Percentiles rank a stretch among this genome's conserved stretches.
phyloP scores from a whole-genome alignment of 2,113 vertebrate genomes.

The crab-eating macaque (Macaca fascicularis) region T2T-MFA8v1.1 NC_088385.1:109194001-109194500 shows the following conservation, averaged over 20 bases:
- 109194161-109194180: neutral
- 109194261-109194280: neutral
- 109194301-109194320: neutral
- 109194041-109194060: slow-evolving; percentile 12
- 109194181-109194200: neutral
- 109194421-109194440: neutral
- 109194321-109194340: neutral
- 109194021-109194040: neutral
- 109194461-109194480: neutral
- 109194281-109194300: slow-evolving; percentile 32
- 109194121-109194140: neutral
- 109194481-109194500: neutral
- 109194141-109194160: neutral
- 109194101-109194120: neutral
- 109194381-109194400: neutral
- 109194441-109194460: neutral
- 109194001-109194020: slow-evolving; percentile 22
- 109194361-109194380: neutral
- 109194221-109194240: neutral
- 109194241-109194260: neutral
- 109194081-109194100: neutral
- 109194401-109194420: neutral
- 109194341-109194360: neutral
- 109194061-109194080: neutral
- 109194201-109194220: neutral